A percentile compares a stretch with the other conserved stretches of the same genome.
Conservation (phyloP, 2,888 invertebrate species). For the Sesia bembeciformis region DNA sequence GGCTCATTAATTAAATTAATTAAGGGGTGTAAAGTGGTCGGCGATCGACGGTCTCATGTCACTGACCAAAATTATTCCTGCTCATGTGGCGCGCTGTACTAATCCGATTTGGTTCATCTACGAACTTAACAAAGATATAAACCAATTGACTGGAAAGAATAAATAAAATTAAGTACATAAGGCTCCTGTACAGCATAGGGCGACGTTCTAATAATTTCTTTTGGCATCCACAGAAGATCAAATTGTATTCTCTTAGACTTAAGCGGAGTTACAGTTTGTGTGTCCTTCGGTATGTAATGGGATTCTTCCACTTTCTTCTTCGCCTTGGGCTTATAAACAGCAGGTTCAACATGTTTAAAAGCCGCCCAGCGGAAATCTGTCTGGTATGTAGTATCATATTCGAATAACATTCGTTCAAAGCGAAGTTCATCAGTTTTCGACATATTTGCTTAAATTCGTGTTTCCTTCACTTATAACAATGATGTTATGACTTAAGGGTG, state of each 20-base stretch:
- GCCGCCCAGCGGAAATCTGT: conserved; percentile 16
- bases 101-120: no score
- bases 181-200: conserved; percentile 18
- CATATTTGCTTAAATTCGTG: conserved; percentile 1
- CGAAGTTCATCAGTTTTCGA: background rate
- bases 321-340: conserved; percentile 14
- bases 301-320: conserved; percentile 5
- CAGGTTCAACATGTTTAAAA: conserved; percentile 9
- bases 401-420: conserved; percentile 19
- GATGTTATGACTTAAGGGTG: no score
- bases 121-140: no score
- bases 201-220: conserved; percentile 20
- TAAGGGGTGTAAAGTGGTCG: no score
- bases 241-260: conserved; percentile 17
- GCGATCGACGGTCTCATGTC: no score
- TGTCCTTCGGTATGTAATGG: conserved; percentile 17
- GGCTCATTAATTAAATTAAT: no score
- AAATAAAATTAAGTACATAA: conserved; percentile 15
- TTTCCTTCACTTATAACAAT: background rate
- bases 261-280: conserved; percentile 24
- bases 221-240: conserved; percentile 17
- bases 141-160: background rate
- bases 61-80: no score
- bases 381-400: conserved; percentile 18
- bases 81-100: no score